Conservation (phyloP, 2,113 vertebrate species). For the Neopipo cinnamomea region DNA sequence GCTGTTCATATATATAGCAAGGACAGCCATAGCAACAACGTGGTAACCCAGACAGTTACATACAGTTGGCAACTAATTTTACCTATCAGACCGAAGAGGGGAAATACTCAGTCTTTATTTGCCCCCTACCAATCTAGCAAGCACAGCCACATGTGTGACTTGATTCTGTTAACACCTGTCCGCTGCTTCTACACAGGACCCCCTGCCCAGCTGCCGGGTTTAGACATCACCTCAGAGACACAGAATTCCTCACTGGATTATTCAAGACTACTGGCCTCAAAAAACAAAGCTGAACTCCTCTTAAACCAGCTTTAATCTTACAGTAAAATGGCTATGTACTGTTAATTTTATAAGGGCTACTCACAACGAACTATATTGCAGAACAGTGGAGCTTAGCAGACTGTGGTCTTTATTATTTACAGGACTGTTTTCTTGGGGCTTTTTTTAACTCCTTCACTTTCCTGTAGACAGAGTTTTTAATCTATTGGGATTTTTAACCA, state of each 20-base stretch:
- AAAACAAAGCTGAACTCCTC: not conserved
- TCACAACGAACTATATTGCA: not conserved
- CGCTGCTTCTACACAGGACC: not conserved
- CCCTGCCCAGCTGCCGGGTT: not conserved
- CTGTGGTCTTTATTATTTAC: not conserved
- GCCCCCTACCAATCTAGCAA: not conserved
- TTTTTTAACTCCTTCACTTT: not conserved
- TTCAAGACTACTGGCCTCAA: not conserved
- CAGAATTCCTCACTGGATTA: not conserved
- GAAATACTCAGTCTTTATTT: not conserved
- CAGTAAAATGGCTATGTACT: not conserved
- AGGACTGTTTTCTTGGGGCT: no score
- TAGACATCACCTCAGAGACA: not conserved
- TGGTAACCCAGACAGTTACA: not conserved
- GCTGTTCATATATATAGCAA: not conserved
- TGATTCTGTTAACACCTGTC: not conserved
- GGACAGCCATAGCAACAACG: not conserved
- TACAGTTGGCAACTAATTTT: not conserved
- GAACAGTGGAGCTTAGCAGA: not conserved
- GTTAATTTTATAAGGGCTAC: not conserved
- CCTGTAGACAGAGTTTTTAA: not conserved
- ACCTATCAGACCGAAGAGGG: not conserved
- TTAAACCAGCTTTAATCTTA: not conserved
- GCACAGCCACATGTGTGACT: not conserved
- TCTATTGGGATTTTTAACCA: not conserved